These are phyloP conservation scores for Eidolon dupreanum DNA, from an alignment of 2,797 vertebrate species.

Conservation along the genomic window DNA sequence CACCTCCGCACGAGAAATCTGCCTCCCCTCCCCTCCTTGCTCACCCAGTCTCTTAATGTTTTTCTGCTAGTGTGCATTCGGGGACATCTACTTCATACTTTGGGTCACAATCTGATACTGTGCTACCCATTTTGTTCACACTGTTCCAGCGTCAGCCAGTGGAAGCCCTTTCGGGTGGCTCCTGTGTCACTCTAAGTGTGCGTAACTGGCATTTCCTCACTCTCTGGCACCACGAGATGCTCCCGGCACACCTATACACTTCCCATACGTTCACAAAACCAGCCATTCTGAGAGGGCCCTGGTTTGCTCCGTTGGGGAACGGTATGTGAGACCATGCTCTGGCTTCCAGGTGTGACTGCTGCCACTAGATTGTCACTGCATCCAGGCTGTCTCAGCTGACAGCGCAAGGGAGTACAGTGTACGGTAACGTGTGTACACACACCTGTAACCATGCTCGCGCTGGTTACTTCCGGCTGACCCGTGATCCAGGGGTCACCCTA, in stretches of 20 bases:
- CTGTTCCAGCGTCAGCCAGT: background rate
- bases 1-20: background rate
- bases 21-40: background rate
- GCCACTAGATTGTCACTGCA: background rate
- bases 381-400: background rate
- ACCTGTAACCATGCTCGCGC: too few relatives aligned
- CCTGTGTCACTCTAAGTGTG: background rate
- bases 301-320: background rate
- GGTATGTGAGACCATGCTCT: background rate
- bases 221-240: background rate
- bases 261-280: background rate
- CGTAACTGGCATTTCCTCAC: background rate
- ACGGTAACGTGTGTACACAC: too few relatives aligned
- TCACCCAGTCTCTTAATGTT: background rate
- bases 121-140: background rate
- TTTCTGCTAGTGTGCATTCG: background rate
- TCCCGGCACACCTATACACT: background rate
- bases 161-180: background rate
- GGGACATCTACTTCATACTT: background rate
- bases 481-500: too few relatives aligned
- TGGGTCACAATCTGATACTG: background rate
- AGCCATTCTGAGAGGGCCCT: background rate
- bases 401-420: background rate
- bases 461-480: too few relatives aligned
- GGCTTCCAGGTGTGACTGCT: background rate